phyloP scores from a whole-genome alignment of 2,888 invertebrate species.

The Habrosyne pyritoides region DNA sequence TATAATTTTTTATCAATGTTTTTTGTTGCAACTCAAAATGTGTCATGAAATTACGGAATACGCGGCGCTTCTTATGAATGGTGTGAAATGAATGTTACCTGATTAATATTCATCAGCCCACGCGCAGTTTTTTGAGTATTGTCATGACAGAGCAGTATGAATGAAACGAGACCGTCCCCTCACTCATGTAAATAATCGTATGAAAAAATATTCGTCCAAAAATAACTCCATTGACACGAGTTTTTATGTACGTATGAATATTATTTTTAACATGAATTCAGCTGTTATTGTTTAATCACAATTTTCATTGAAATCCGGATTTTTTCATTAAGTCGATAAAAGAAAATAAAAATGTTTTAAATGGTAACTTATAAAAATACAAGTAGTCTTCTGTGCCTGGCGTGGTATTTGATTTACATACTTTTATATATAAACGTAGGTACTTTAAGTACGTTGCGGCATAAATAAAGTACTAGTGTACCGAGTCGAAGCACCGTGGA shows the following conservation, averaged over 20 bases:
- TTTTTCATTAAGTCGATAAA: no score
- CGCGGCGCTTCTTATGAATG: not conserved
- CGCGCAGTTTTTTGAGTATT: not conserved
- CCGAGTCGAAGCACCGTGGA: not conserved
- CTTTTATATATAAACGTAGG: no score
- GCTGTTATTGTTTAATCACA: no score
- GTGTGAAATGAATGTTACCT: not conserved
- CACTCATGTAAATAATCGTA: not conserved
- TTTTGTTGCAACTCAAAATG: not conserved
- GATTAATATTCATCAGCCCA: not conserved
- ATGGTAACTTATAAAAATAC: no score
- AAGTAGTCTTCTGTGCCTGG: not conserved
- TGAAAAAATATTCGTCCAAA: not conserved
- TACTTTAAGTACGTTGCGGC: not conserved
- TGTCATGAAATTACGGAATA: not conserved
- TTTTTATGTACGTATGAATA: not conserved
- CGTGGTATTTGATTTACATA: no score
- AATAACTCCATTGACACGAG: not conserved
- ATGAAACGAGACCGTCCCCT: not conserved
- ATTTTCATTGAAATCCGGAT: no score
- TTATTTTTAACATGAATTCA: not conserved
- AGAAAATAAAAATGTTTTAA: no score
- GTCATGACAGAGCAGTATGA: not conserved
- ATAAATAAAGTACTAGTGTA: not conserved
- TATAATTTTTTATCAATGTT: not conserved